phyloP scores from a whole-genome alignment of 2,113 vertebrate species.

The Bostrychus sinensis region DNA sequence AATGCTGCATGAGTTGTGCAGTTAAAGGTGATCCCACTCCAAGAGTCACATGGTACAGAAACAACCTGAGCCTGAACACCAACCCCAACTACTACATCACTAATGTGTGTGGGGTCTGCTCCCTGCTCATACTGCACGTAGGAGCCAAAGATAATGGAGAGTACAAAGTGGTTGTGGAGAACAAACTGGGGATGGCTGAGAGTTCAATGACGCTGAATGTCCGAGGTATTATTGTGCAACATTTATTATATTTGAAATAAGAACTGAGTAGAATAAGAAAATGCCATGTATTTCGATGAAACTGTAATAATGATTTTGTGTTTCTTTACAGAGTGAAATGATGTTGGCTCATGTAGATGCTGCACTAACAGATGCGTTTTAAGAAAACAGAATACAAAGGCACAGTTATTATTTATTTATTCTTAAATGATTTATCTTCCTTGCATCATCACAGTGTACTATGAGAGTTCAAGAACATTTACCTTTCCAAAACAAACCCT shows the following conservation, averaged over 20 bases:
- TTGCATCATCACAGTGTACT: too few relatives aligned
- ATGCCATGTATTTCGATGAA: not conserved
- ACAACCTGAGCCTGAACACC: slow-evolving; percentile 79
- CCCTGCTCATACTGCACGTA: slow-evolving; percentile 81
- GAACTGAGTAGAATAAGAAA: too few relatives aligned
- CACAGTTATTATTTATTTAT: too few relatives aligned
- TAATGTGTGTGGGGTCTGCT: slow-evolving; percentile 87
- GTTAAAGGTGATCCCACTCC: slow-evolving; percentile 83
- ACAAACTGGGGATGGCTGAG: slow-evolving; percentile 76
- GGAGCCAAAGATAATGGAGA: slow-evolving; percentile 77
- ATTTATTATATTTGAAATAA: not conserved
- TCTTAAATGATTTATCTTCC: too few relatives aligned
- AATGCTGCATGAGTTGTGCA: slow-evolving; percentile 89
- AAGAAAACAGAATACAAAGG: not conserved
- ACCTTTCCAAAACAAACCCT: too few relatives aligned
- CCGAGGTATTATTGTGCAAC: slow-evolving; percentile 72
- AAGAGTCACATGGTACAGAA: slow-evolving; percentile 84
- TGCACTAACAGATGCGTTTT: not conserved
- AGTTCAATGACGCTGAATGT: slow-evolving; percentile 82
- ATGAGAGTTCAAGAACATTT: too few relatives aligned
- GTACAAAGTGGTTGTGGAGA: slow-evolving; percentile 84
- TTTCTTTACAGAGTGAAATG: slow-evolving; percentile 62
- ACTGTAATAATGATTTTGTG: not conserved
- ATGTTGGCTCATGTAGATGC: not conserved
- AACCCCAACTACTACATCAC: slow-evolving; percentile 80